Evolutionary conservation across 1,140 invertebrate species (phyloP).

Genomic region (Solen grandis): DNA sequence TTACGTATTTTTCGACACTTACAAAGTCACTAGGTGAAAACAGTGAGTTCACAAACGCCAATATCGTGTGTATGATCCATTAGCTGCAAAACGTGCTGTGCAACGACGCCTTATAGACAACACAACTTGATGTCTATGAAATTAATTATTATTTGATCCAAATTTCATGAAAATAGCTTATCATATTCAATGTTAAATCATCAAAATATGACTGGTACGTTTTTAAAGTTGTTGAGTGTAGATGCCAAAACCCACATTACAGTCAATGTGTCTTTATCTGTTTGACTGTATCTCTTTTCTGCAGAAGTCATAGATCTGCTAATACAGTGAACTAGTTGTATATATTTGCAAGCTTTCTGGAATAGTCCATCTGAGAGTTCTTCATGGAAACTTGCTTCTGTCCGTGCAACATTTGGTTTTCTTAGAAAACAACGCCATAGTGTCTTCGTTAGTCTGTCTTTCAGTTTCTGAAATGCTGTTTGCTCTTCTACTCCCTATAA

Average conservation of each 20-base stretch:
- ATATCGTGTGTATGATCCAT: no score
- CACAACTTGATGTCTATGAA: no score
- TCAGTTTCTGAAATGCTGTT: conserved; percentile 64
- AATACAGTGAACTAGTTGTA: conserved; percentile 75
- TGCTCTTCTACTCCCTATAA: conserved; percentile 56
- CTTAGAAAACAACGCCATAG: conserved; percentile 53
- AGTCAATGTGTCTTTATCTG: conserved; percentile 78
- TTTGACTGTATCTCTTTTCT: conserved; percentile 79
- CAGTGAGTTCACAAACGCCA: no score
- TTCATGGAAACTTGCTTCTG: conserved; percentile 81
- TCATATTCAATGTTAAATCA: no score
- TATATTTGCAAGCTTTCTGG: conserved; percentile 46
- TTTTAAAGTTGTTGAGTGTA: no score
- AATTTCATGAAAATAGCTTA: no score
- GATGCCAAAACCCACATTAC: no score
- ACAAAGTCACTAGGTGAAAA: no score
- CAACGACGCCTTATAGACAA: no score
- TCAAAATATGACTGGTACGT: conserved; percentile 59
- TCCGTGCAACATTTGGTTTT: conserved; percentile 72
- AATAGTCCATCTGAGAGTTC: conserved; percentile 79
- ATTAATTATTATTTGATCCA: no score
- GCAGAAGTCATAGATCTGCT: conserved; percentile 76
- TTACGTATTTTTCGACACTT: no score
- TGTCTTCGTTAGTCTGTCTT: conserved; percentile 50
- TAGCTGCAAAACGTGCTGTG: no score